Base-by-base conservation (phyloP, 2,113 vertebrate genomes). In the Oenanthe melanoleuca region DNA sequence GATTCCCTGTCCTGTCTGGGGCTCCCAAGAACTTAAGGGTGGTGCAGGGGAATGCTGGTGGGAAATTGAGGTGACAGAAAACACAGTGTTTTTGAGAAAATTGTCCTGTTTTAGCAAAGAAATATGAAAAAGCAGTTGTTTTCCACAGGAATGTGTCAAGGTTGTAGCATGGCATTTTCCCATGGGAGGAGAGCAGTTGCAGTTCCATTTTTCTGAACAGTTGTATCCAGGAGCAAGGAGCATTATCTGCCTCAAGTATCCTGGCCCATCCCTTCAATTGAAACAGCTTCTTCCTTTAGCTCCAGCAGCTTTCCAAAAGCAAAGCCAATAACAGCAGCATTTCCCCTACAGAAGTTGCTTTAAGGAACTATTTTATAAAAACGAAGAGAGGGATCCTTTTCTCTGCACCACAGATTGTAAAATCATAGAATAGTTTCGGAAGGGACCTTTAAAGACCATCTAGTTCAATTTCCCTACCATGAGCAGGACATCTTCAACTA, bases 121-220 rank as follows among this genome's bases (percentile, higher is more conserved):
- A 56, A 69, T 56, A 12, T 52, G 59, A 47, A 42, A 50, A 80
- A 79, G 8, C 20, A 2, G 1, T 45, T 73, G 21, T 31, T 37
- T 67, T 83, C 33, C 83, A 37, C 7, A 47, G 14, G 9, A 63
- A 50, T 23, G 6, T 56, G 23, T 55, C 66, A 38, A 38, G 23
- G 33, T 16, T 77, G 44, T 38, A 47, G 37, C 53, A 19, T 26
- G 21, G 11, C 7, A 4, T 56, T 88, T 50, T 82, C 49, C 34
- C 5, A 2, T 13, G 23, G 6, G 0, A 3, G 4, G 6, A 72
- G 7, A 38, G 26, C 26, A 52, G 50, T 31, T 53, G 9, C 9
- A 23, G 12, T 57, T 83, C 37, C 25, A 21, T 20, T 14, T 84
- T 63, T 74, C 40, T 63, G 16, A 67, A 57, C 19, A 75, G 26